A percentile compares a stretch with the other conserved stretches of the same genome.
Conservation (phyloP, 1,140 invertebrate species). For the Aphelenchoides fujianensis region DNA sequence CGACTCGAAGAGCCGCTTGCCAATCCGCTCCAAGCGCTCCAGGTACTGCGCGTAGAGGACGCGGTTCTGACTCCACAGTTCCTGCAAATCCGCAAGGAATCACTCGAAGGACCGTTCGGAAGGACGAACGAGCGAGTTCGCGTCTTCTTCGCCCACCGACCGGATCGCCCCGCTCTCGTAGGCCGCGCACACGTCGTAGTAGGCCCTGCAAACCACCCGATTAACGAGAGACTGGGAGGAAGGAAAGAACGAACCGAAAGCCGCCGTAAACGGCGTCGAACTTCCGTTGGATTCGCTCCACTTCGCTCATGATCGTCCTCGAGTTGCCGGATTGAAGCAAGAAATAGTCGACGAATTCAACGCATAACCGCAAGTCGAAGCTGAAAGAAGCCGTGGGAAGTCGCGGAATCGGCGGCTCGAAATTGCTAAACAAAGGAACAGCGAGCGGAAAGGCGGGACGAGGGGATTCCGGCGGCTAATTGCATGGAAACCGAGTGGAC, state of each 20-base stretch:
- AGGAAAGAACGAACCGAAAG: not conserved
- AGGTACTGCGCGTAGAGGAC: not conserved
- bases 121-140: not conserved
- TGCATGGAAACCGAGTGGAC: too few relatives aligned
- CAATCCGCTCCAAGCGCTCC: not conserved
- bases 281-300: not conserved
- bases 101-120: not conserved
- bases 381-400: too few relatives aligned
- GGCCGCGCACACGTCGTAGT: not conserved
- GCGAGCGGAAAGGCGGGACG: too few relatives aligned
- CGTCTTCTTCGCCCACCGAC: not conserved
- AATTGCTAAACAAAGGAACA: too few relatives aligned
- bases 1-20: not conserved
- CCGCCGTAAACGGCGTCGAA: not conserved
- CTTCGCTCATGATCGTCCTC: too few relatives aligned
- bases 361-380: too few relatives aligned
- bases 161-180: not conserved
- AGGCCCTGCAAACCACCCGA: not conserved
- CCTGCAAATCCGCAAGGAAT: conserved; percentile 1
- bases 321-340: too few relatives aligned
- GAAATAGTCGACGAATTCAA: too few relatives aligned
- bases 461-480: too few relatives aligned
- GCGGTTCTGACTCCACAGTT: not conserved
- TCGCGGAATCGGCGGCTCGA: too few relatives aligned
- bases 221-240: too few relatives aligned